Evolutionary conservation across 2,113 vertebrate genomes (phyloP).

Genomic region (Cyanoramphus novaezelandiae): DNA sequence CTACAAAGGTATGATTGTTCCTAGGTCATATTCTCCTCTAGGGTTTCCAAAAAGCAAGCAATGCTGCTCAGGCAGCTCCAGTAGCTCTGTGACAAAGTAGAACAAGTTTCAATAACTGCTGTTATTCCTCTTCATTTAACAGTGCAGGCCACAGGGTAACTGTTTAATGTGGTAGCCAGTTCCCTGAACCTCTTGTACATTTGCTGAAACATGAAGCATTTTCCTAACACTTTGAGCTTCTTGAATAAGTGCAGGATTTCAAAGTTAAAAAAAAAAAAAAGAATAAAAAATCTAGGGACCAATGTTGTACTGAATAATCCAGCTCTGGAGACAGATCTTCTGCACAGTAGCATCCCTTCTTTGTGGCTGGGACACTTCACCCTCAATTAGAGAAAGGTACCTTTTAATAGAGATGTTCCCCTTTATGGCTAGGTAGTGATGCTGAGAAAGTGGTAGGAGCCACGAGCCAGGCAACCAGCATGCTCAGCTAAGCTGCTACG

Average conservation of each 20-base stretch:
- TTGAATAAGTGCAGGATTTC: neutral
- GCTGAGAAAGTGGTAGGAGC: neutral
- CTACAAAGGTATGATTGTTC: constrained; percentile 41
- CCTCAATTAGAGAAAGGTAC: neutral
- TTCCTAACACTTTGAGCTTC: constrained; percentile 6
- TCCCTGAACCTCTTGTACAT: neutral
- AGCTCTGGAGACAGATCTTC: neutral
- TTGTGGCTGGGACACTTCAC: neutral
- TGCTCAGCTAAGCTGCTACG: neutral
- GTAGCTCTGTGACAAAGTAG: constrained; percentile 45
- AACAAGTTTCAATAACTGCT: constrained; percentile 26
- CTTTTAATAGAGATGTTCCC: neutral
- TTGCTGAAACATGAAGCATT: constrained; percentile 18
- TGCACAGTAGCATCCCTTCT: neutral
- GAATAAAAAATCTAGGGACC: neutral
- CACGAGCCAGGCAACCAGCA: neutral
- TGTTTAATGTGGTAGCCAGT: constrained; percentile 16
- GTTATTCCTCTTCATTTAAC: constrained; percentile 27
- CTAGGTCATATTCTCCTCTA: constrained; percentile 58
- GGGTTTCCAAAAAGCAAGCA: constrained; percentile 59
- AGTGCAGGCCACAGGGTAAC: constrained; percentile 1
- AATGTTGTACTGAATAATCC: neutral
- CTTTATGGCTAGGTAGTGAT: neutral
- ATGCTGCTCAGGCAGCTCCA: constrained; percentile 5
- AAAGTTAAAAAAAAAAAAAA: neutral